phyloP scores from a whole-genome alignment of 2,888 invertebrate genomes.

The Scelioninae gen. 1 region DNA sequence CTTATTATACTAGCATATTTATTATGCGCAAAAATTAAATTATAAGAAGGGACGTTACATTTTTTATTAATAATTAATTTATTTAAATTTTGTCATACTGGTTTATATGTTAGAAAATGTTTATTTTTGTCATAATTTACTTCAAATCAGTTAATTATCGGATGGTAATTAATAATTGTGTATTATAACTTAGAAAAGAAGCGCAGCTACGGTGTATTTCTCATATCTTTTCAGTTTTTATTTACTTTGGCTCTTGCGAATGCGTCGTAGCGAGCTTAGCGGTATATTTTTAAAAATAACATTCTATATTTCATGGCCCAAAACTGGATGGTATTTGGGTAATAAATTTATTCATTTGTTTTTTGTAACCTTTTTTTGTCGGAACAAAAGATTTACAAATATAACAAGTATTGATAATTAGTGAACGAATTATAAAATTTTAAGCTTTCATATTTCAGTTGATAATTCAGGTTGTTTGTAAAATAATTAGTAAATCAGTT shows the following conservation, averaged over 20 bases:
- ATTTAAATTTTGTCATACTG: background rate
- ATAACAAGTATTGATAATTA: background rate
- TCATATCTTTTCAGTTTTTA: constrained; percentile 28
- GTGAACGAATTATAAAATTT: background rate
- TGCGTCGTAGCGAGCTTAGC: constrained; percentile 6
- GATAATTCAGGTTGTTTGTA: background rate
- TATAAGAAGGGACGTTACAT: no score
- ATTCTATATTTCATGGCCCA: constrained; percentile 17
- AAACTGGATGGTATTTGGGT: constrained; percentile 11
- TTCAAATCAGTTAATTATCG: background rate
- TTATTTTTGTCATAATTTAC: background rate
- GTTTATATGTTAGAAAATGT: background rate
- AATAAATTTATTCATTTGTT: constrained; percentile 11
- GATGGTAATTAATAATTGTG: constrained; percentile 17
- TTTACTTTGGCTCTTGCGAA: constrained; percentile 30
- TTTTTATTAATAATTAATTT: background rate
- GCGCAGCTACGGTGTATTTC: constrained; percentile 6
- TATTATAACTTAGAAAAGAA: constrained; percentile 10
- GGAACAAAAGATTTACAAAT: constrained; percentile 1
- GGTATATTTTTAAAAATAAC: constrained; percentile 24
- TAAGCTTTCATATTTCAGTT: background rate
- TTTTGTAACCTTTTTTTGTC: background rate
- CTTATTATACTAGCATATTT: background rate
- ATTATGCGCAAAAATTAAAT: background rate
- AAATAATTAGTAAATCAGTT: background rate